A percentile compares a stretch with the other conserved stretches of the same genome.
Evolutionary conservation across 2,797 vertebrate species (phyloP).

Genomic region (Chrosomus eos): DNA sequence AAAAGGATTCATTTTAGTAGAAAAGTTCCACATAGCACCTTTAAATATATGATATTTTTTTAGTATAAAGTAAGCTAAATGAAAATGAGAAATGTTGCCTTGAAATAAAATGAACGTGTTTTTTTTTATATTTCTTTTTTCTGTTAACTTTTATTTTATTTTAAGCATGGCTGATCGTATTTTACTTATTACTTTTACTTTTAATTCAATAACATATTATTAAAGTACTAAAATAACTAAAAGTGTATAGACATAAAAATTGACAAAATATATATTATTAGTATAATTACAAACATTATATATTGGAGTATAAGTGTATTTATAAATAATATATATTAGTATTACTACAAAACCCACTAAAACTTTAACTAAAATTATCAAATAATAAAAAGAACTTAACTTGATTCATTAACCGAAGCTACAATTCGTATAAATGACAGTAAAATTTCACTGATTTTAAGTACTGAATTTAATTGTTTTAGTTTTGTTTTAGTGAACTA

Average conservation of each 20-base stretch:
- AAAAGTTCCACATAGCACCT: too few relatives aligned
- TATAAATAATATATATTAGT: not conserved
- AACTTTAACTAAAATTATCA: not conserved
- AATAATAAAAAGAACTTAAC: too few relatives aligned
- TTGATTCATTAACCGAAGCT: too few relatives aligned
- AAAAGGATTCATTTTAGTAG: too few relatives aligned
- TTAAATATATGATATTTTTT: not conserved
- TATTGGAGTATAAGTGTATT: not conserved
- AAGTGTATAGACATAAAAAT: too few relatives aligned
- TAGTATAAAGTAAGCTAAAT: not conserved
- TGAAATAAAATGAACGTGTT: too few relatives aligned
- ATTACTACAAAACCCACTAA: not conserved
- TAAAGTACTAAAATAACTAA: too few relatives aligned
- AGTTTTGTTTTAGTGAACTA: not conserved
- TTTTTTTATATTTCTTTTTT: too few relatives aligned
- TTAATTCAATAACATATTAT: too few relatives aligned
- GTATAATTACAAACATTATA: not conserved
- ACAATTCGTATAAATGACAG: not conserved
- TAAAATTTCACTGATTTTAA: not conserved
- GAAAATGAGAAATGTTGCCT: not conserved
- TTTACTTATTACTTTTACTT: too few relatives aligned
- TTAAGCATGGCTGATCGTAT: not conserved
- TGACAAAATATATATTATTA: too few relatives aligned
- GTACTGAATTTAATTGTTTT: too few relatives aligned
- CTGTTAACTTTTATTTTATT: not conserved